Base-by-base conservation (phyloP, 2,888 invertebrate genomes). In the Tetramorium bicarinatum region DNA sequence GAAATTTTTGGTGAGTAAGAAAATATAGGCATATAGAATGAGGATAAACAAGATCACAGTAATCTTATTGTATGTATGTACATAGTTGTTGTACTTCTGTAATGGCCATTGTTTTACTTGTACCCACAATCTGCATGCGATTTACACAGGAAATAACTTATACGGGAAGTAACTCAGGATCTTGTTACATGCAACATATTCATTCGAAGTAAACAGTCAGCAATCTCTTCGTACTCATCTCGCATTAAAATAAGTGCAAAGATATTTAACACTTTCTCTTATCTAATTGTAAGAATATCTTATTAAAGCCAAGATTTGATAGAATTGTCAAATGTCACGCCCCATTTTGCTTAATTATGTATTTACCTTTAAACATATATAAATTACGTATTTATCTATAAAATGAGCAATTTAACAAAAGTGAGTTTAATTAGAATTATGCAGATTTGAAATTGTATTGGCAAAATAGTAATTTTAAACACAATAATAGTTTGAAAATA, bases 111-210 rank as follows among this genome's bases (percentile, higher is more conserved):
- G 49, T 76, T 76, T 54, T 61, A 64, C 34, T 47, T 71, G 64
- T 64, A 82, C 11, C 74, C 59, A 79, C 83, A 82, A 56, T 75
- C 72, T 64, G 75, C 86, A 74, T 61, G 62, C 71, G 80, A 84
- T 89, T 87, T 85, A 84, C 85, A 85, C 76, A 85, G 66, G 83
- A 85, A 88, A 83, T 85, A 88, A 84, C 84, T 90, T 81, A 87
- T 83, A 71, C 49, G 69, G 84, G 85, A 80, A 88, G 83, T 85
- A 89, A 87, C 76, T 87, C 76, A 61, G 86, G 83, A 89, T 91
- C 91, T 85, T 83, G 84, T 91, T 91, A 86, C 87, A 44, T 34
- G 6, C 76, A 61, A 18, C 69, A 74, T 66, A 54, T 71, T 67
- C 66, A 83, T 82, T 72, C 41, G 66, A 79, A 44, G 54, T 62